Conservation (phyloP, 2,113 vertebrate genomes). For the Rousettus leschenaultii region DNA sequence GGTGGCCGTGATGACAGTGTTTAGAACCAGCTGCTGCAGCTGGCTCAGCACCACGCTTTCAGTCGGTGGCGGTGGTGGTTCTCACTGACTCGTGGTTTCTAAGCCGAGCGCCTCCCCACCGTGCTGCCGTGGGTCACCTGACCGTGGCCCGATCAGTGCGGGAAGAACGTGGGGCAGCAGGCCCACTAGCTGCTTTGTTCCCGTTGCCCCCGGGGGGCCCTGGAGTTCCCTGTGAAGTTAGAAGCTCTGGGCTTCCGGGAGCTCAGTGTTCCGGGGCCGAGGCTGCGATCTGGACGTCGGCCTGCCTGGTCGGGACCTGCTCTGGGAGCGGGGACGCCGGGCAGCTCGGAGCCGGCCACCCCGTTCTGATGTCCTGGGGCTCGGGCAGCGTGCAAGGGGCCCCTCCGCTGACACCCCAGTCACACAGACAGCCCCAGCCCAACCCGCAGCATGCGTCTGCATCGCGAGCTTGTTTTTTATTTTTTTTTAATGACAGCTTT, state of each 20-base stretch:
- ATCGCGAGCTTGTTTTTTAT: accelerated
- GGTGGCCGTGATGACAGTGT: neutral
- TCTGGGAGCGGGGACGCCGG: accelerated
- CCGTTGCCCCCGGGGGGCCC: neutral
- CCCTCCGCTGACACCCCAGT: neutral
- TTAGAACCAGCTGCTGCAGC: neutral
- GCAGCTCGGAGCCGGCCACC: neutral
- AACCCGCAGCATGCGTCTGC: accelerated
- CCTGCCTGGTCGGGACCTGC: neutral
- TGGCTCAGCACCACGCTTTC: neutral
- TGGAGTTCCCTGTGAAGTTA: too few species aligned
- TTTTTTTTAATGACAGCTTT: neutral
- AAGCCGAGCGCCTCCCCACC: accelerated
- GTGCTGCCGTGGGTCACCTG: accelerated
- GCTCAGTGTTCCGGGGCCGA: too few species aligned
- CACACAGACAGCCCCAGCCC: neutral
- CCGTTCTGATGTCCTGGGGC: accelerated
- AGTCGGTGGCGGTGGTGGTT: neutral
- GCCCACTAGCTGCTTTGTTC: too few species aligned
- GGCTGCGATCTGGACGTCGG: too few species aligned
- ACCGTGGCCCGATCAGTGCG: accelerated
- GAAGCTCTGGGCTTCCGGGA: too few species aligned
- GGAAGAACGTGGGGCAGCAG: too few species aligned
- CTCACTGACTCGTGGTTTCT: neutral
- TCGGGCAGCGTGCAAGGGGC: too few species aligned